Evolutionary conservation across 2,888 invertebrate species (phyloP).

Genomic region (Heliconius sara): DNA sequence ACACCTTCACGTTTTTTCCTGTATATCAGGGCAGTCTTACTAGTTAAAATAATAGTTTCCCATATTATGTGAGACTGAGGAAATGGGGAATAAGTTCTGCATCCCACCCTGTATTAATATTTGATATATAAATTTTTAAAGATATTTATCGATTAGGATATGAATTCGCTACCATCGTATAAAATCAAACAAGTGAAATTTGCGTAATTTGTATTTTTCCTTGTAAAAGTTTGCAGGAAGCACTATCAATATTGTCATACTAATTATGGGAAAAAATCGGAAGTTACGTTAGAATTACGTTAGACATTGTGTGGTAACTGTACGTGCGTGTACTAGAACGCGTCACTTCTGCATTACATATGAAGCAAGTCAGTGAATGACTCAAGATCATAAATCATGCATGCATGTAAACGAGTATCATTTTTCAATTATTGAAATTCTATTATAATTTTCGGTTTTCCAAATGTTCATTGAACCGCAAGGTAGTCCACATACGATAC

Average conservation of each 20-base stretch:
- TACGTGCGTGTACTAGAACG: slow-evolving; percentile 23
- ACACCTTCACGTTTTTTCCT: no score
- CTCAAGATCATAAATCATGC: not conserved
- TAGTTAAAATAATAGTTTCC: no score
- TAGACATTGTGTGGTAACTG: slow-evolving; percentile 38
- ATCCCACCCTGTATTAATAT: no score
- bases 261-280: slow-evolving; percentile 57
- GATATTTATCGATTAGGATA: not conserved
- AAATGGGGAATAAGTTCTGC: no score
- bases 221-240: not conserved
- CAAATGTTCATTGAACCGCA: not conserved
- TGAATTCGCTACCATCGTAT: not conserved
- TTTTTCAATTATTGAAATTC: no score
- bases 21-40: no score
- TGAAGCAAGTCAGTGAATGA: not conserved
- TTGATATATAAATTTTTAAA: not conserved
- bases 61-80: no score
- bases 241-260: slow-evolving; percentile 42
- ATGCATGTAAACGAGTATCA: no score
- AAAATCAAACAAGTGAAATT: no score
- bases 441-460: not conserved
- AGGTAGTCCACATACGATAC: no score
- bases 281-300: slow-evolving; percentile 42
- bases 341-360: slow-evolving; percentile 10
- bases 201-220: not conserved